Base-by-base conservation (phyloP, 2,888 invertebrate genomes). In the Cyrtodaria siliqua region DNA sequence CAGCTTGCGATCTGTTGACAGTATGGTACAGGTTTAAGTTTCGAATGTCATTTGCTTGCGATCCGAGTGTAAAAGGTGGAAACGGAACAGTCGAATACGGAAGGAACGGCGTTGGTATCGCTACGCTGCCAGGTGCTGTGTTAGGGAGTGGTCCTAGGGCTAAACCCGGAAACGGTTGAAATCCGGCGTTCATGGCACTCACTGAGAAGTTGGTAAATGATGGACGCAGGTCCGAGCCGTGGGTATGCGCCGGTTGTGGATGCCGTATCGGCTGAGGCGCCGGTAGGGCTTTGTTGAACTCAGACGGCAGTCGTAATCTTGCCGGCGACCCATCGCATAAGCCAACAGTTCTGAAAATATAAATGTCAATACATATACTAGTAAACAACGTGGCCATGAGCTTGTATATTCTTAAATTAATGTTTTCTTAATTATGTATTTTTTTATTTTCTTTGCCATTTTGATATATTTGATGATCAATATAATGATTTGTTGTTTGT, bases 71-170 rank as follows among this genome's bases (percentile, higher is more conserved):
- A 64, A 67, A 72, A 29, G 71, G 63, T 26, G 67, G 79, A 64
- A 80, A 82, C 53, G 82, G 79, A 49, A 82, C 67, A 2, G 79
- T 75, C 1, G 88, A 85, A 60, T 88, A 88, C 23, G 87, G 88
- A 16, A 89, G 38, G 23, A 87, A 62, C 16, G 89, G 79, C 4
- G 84, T 71, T 44, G 85, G 81, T 26, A 89, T 56, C 26, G 81
- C 76, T 3, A 80, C 63, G 2, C 79, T 57, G 6, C 84, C 74
- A 6, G 79, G 50, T 3, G 75, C 66, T 18, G 74, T 75, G 1
- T 81, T 78, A 18, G 44, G n/a, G 8, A 84, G 55, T 1, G 84
- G 80, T 1, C 71, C 64, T 27, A 80, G 61, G 0, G 83, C 55
- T 12, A 84, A 57, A n/a, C 61, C 62, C 2, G 84, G 78, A 66